Evolutionary conservation across 1,140 invertebrate species (phyloP), one percentile per base, ranked within the genome.

Genomic region (Ostrea denselamellosa): DNA sequence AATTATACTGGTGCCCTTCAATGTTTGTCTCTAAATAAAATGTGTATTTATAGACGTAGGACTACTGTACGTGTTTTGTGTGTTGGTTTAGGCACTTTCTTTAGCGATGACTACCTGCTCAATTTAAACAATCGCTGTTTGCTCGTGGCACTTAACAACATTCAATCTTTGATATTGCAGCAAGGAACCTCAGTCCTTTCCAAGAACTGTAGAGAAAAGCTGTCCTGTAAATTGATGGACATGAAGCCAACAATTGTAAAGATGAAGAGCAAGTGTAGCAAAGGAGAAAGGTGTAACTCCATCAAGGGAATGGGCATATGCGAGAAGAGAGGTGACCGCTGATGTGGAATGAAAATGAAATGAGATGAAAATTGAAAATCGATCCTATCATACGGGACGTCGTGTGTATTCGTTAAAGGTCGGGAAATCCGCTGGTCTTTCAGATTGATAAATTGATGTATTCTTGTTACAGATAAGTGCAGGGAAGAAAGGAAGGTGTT

Each of bases 111-210:
- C 4, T 17, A 62, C n/a, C 7, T 62, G 34, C 5, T 44, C 2
- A 5, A 44, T 44, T 44, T 44, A 44, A 44, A 44, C 34, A 44
- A 17, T 62, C 56, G 14, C 56, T n/a, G 14, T 17, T 62, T 17
- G 8, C 14, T 62, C n/a, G 3, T n/a, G n/a, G 8, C 56, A n/a
- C 4, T 62, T 19, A 14, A 14, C 56, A n/a, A 62, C 58, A 19
- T 62, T 5, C n/a, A n/a, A 7, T 62, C n/a, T 44, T 44, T 44
- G 34, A 44, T 44, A 62, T 62, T 62, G n/a, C 12, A 62, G 56
- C 56, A 62, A 62, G 56, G 56, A 62, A 62, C 56, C 56, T 62
- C 56, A 8, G n/a, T 62, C n/a, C 56, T 62, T n/a, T 62, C 56
- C 12, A 62, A 62, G 56, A 62, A 62, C 56, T 62, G 56, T n/a